These are phyloP conservation scores for Neodiprion pinetum DNA, from an alignment of 1,140 invertebrate species.

Conservation along the genomic window DNA sequence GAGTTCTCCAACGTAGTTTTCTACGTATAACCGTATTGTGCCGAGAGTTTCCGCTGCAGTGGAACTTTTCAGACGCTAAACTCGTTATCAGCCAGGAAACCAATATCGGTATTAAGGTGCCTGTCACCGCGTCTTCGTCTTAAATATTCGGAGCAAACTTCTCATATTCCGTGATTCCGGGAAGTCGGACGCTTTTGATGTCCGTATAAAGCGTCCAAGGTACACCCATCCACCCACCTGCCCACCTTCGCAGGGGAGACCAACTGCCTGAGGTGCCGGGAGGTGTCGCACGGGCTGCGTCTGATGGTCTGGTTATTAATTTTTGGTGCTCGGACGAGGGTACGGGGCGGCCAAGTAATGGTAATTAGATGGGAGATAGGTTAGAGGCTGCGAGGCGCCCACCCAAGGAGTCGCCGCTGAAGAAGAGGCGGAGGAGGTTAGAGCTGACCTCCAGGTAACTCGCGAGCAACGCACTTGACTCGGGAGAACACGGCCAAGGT, in stretches of 20 bases:
- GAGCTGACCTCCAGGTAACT: background rate
- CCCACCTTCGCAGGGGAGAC: background rate
- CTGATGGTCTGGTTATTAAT: slow-evolving; percentile 1
- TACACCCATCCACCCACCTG: background rate
- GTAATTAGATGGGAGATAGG: slow-evolving; percentile 7
- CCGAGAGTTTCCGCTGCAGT: background rate
- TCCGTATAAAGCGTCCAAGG: background rate
- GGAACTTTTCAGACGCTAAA: background rate
- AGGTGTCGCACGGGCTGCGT: background rate
- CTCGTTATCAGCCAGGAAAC: background rate
- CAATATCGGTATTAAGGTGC: background rate
- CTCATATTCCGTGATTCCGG: background rate
- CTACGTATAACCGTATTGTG: background rate
- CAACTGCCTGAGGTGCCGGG: background rate
- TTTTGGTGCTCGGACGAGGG: slow-evolving; percentile 2
- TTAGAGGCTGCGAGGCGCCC: slow-evolving; percentile 1
- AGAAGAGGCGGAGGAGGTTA: background rate
- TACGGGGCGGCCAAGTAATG: background rate
- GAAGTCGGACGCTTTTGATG: background rate
- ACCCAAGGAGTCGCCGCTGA: background rate
- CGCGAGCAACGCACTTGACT: background rate
- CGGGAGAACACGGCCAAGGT: background rate
- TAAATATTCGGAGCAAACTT: background rate
- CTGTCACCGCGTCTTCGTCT: no score
- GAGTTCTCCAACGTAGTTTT: background rate